These are phyloP conservation scores for Rostratula benghalensis DNA, from an alignment of 2,113 vertebrate species.

Conservation along the genomic window DNA sequence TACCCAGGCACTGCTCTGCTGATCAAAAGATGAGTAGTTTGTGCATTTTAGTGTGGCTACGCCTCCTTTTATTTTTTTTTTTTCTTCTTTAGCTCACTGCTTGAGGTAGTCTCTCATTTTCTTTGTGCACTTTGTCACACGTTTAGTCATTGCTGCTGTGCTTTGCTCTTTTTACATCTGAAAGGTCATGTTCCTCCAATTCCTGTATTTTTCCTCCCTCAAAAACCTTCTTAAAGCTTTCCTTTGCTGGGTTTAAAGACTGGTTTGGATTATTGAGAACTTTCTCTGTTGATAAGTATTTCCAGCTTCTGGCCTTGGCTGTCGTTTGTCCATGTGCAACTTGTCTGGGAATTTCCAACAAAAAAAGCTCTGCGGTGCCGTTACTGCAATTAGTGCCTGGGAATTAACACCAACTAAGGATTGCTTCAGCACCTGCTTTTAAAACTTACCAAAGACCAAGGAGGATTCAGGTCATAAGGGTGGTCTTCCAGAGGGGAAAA, in stretches of 20 bases:
- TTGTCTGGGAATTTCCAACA: not conserved
- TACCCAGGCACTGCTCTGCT: not conserved
- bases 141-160: not conserved
- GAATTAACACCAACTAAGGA: not conserved
- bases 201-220: not conserved
- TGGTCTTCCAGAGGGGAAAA: not conserved
- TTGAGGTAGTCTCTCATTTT: not conserved
- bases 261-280: not conserved
- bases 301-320: not conserved
- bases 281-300: not conserved
- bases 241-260: not conserved
- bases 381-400: not conserved
- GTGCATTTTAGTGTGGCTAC: not conserved
- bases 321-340: not conserved
- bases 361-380: not conserved
- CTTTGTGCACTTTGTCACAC: rapidly evolving
- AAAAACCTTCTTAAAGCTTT: not conserved
- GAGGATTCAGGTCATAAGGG: not conserved
- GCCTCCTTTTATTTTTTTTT: not conserved
- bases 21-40: not conserved
- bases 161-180: not conserved
- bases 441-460: not conserved
- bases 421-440: not conserved
- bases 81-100: not conserved
- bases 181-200: not conserved